phyloP scores from a whole-genome alignment of 2,797 vertebrate genomes.

The Poecile montanus region DNA sequence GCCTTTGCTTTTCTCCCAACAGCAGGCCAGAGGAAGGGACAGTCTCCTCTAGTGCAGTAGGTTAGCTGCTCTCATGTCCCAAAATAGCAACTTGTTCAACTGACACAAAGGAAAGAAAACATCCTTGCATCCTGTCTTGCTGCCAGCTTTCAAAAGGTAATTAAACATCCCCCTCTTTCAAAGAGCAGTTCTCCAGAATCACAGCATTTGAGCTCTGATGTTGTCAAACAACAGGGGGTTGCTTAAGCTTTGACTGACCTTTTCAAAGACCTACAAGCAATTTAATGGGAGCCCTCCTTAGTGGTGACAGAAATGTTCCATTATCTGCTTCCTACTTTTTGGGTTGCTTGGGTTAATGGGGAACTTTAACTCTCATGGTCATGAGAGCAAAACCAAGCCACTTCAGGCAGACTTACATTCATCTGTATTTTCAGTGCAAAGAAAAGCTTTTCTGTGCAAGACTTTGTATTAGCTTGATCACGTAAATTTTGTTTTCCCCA shows the following conservation, averaged over 20 bases:
- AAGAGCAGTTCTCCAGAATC: constrained; percentile 61
- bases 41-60: not conserved
- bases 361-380: not conserved
- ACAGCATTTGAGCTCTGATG: constrained; percentile 53
- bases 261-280: constrained; percentile 52
- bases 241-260: constrained; percentile 70
- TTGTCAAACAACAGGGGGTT: constrained; percentile 70
- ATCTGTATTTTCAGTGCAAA: not conserved
- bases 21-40: constrained; percentile 49
- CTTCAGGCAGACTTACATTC: not conserved
- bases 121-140: constrained; percentile 74
- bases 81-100: constrained; percentile 74
- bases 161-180: constrained; percentile 77
- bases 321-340: constrained; percentile 74
- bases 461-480: not conserved
- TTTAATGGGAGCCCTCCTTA: constrained; percentile 34
- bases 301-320: constrained; percentile 50
- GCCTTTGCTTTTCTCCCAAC: constrained; percentile 40
- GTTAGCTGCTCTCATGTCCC: constrained; percentile 59
- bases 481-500: rapidly evolving
- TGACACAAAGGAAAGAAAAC: constrained; percentile 80
- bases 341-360: not conserved
- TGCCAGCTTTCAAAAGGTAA: constrained; percentile 76
- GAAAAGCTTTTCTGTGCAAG: not conserved
- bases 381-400: not conserved